phyloP scores from a whole-genome alignment of 2,888 invertebrate genomes.

The Euclidia mi region DNA sequence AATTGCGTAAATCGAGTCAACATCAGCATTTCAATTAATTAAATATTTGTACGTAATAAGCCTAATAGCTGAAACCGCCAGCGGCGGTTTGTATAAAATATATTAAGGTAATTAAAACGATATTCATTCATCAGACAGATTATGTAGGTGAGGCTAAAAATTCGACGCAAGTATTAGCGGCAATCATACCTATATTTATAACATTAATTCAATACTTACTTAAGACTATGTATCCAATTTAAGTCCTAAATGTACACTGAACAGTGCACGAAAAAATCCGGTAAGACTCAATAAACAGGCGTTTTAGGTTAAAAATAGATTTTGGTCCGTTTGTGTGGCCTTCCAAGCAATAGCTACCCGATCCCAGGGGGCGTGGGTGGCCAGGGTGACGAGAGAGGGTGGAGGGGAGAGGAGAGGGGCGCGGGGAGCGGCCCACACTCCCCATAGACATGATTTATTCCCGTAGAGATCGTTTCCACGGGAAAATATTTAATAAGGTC shows the following conservation, averaged over 20 bases:
- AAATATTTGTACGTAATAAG: too few relatives aligned
- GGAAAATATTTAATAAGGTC: slow-evolving; percentile 68
- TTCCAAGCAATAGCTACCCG: slow-evolving; percentile 61
- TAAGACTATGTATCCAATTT: slow-evolving; percentile 2
- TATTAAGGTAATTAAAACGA: slow-evolving; percentile 1
- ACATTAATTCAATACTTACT: slow-evolving; percentile 11
- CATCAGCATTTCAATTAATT: too few relatives aligned
- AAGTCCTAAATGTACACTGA: slow-evolving; percentile 12
- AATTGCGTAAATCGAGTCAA: too few relatives aligned
- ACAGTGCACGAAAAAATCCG: slow-evolving; percentile 30
- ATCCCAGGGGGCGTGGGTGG: slow-evolving; percentile 53
- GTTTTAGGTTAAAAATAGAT: slow-evolving; percentile 71
- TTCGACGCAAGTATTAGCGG: background rate
- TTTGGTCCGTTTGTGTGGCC: slow-evolving; percentile 66
- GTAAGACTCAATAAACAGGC: slow-evolving; percentile 58
- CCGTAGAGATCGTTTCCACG: slow-evolving; percentile 62
- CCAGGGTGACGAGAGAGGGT: slow-evolving; percentile 15
- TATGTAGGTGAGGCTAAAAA: background rate
- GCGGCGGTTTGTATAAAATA: too few relatives aligned
- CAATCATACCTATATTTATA: slow-evolving; percentile 4
- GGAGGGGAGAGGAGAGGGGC: slow-evolving; percentile 25
- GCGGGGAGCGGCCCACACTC: slow-evolving; percentile 46
- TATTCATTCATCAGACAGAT: background rate
- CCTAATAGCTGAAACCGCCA: too few relatives aligned
- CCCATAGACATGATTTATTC: slow-evolving; percentile 73